phyloP scores from a whole-genome alignment of 35 echinoderm and acorn worm species.

The Ophiothrix spiculata region DNA sequence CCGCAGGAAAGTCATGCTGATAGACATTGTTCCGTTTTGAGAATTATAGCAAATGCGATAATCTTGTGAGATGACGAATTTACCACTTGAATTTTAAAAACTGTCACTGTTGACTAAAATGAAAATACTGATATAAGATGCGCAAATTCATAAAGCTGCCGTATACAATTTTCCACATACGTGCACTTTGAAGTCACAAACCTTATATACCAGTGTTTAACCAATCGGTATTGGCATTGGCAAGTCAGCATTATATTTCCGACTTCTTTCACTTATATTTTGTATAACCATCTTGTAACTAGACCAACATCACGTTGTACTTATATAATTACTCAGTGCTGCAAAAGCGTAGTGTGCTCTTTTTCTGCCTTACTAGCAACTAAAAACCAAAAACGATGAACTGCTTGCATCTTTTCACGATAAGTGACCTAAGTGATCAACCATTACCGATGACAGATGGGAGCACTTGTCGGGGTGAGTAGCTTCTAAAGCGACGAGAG shows the following conservation, averaged over 20 bases:
- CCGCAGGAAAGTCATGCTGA: neutral
- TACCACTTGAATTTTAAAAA: neutral
- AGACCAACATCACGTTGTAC: neutral
- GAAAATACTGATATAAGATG: too few relatives aligned
- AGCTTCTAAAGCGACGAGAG: slow-evolving; percentile 3
- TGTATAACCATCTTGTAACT: neutral
- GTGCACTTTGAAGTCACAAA: too few relatives aligned
- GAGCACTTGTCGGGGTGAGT: neutral
- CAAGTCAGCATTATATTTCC: too few relatives aligned
- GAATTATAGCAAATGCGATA: neutral
- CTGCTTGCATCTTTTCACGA: neutral
- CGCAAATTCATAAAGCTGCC: too few relatives aligned
- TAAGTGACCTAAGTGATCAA: neutral
- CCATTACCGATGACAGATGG: neutral
- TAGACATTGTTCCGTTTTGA: neutral
- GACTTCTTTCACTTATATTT: neutral
- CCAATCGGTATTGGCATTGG: too few relatives aligned
- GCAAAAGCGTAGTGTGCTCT: neutral
- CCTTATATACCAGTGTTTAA: too few relatives aligned
- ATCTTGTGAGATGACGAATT: neutral
- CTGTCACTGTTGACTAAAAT: neutral
- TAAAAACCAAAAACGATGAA: neutral
- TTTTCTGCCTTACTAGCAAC: neutral
- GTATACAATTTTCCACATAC: too few relatives aligned
- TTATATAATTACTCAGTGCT: neutral